Evolutionary conservation across 2,888 invertebrate genomes (phyloP), one percentile per base, ranked within the genome.

Genomic region (Criorhina ranunculi): DNA sequence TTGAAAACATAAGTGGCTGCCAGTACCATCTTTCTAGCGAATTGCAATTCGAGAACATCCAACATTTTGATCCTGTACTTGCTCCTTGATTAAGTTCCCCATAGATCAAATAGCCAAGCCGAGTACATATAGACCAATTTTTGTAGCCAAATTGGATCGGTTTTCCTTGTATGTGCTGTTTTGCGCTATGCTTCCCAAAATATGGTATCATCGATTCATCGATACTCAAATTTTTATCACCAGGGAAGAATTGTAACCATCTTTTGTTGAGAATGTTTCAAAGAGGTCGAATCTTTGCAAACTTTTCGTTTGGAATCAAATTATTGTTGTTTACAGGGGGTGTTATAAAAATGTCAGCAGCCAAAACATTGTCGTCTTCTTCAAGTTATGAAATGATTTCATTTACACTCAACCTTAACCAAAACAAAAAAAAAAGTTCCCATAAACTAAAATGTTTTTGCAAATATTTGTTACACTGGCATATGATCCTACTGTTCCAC

Each of bases 281-380:
- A 1, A 24, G 24, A 24, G 55, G 35, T 15, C 17, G 35, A 24
- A 24, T 24, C 24, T 24, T n/a, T n/a, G n/a, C n/a, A n/a, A n/a
- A n/a, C n/a, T n/a, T n/a, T n/a, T 55, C 53, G 33, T 17, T 55
- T 35, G 33, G 33, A 15, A 33, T 33, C 17, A 55, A 55, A 55
- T 9, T 49, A 1, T 29, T 7, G 49, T 49, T 49, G 19, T 49
- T 24, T 24, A 11, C 11, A 19, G 49, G 24, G 11, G 11, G 11
- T 24, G 49, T 49, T 24, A 49, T 49, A 49, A 11, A 49, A 49
- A 49, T 49, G 7, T 49, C 49, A 19, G 49, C 24, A 24, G 49
- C 49, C 49, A 49, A 49, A 49, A 49, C 49, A 51, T 29, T 12
- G n/a, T 11, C 29, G 12, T 51, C 51, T 51, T 29, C 12, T 29